A percentile compares a stretch with the other conserved stretches of the same genome.
Conservation (phyloP, 2,888 invertebrate species). For the Agrochola circellaris region DNA sequence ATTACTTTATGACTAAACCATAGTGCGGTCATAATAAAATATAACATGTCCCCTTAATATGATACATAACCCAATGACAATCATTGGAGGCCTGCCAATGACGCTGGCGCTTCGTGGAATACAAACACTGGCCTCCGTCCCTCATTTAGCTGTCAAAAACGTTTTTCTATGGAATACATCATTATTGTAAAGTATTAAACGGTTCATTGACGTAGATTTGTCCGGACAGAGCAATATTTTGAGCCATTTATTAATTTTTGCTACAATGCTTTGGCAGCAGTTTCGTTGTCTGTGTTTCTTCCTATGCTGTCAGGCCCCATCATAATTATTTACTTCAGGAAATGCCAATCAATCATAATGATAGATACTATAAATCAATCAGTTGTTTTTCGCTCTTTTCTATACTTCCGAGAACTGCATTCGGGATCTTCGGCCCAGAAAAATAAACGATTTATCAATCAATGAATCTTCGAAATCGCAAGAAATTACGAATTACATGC, state of each 20-base stretch:
- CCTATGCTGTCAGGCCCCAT: slow-evolving; percentile 44
- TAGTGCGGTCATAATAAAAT: slow-evolving; percentile 41
- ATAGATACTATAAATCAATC: slow-evolving; percentile 43
- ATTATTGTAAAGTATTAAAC: slow-evolving; percentile 46
- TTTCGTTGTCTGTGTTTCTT: slow-evolving; percentile 34
- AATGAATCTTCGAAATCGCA: slow-evolving; percentile 6
- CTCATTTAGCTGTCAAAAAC: slow-evolving; percentile 64
- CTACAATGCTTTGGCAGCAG: slow-evolving; percentile 42
- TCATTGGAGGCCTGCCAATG: slow-evolving; percentile 79
- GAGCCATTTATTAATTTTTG: slow-evolving; percentile 26
- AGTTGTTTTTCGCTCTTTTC: slow-evolving; percentile 24
- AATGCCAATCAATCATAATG: slow-evolving; percentile 58
- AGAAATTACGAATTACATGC: neutral
- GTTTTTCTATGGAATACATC: slow-evolving; percentile 69
- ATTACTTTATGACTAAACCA: slow-evolving; percentile 62
- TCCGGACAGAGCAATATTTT: slow-evolving; percentile 32
- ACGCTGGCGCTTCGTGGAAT: slow-evolving; percentile 73
- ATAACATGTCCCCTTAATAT: slow-evolving; percentile 61
- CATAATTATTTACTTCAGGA: slow-evolving; percentile 44
- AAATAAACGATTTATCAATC: neutral
- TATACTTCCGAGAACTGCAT: slow-evolving; percentile 46
- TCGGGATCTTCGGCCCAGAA: slow-evolving; percentile 1
- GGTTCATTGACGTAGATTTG: slow-evolving; percentile 62
- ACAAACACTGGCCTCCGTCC: slow-evolving; percentile 56
- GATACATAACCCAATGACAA: slow-evolving; percentile 63